Conservation (phyloP, 2,888 invertebrate genomes). For the Nasonia oneida region DNA sequence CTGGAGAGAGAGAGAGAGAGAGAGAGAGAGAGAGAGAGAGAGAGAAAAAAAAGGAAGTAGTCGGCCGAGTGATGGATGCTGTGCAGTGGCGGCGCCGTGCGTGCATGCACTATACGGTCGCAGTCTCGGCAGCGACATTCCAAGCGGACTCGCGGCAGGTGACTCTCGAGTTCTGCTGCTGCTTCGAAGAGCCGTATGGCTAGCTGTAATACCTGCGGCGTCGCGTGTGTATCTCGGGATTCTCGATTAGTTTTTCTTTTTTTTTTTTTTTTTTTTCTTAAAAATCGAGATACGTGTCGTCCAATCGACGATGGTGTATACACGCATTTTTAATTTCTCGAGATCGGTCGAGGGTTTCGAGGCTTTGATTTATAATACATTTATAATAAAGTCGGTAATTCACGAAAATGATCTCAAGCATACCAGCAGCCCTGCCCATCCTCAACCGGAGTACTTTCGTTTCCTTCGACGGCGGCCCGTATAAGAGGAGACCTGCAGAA, state of each 20-base stretch:
- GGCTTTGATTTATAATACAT: neutral
- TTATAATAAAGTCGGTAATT: neutral
- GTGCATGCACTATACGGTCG: neutral
- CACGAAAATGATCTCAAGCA: neutral
- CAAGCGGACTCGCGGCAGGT: constrained; percentile 52
- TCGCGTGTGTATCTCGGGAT: neutral
- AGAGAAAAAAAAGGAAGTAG: neutral
- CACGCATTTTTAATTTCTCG: neutral
- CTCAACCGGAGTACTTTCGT: constrained; percentile 47
- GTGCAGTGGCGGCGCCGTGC: constrained; percentile 40
- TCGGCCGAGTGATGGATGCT: constrained; percentile 43
- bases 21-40: neutral
- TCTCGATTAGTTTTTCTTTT: neutral
- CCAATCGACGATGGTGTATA: neutral
- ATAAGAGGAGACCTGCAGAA: constrained; percentile 10
- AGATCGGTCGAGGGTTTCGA: neutral
- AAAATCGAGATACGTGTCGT: neutral
- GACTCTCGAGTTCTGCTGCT: constrained; percentile 44
- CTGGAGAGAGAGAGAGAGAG: neutral
- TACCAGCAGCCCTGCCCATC: neutral
- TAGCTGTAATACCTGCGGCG: neutral
- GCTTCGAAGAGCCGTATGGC: neutral
- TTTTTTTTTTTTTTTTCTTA: neutral
- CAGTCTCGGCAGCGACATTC: constrained; percentile 43
- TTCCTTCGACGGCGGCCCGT: constrained; percentile 20